phyloP scores from a whole-genome alignment of 2,113 vertebrate genomes.

The Peromyscus leucopus region DNA sequence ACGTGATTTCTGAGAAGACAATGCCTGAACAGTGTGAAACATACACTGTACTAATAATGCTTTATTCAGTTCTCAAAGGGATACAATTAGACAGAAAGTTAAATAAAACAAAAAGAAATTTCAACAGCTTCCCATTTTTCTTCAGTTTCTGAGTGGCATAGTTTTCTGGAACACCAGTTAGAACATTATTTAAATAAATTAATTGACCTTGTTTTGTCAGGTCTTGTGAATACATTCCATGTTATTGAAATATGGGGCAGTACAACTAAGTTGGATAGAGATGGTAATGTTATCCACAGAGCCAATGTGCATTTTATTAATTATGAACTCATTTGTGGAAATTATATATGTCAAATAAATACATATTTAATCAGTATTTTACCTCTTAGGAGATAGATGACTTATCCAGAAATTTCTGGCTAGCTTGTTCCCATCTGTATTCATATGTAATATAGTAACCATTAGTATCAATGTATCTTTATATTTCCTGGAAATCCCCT shows the following conservation, averaged over 20 bases:
- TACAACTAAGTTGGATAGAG: neutral
- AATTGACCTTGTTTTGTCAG: conserved; percentile 43
- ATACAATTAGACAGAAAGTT: neutral
- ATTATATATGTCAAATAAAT: conserved; percentile 34
- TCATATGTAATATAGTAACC: conserved; percentile 2
- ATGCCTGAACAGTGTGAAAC: neutral
- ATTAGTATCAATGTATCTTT: conserved; percentile 5
- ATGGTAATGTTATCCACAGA: conserved; percentile 20
- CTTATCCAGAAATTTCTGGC: conserved; percentile 53
- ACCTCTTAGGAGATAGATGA: neutral
- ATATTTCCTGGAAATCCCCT: conserved; percentile 35
- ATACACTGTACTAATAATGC: neutral
- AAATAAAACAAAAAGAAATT: neutral
- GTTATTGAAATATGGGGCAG: conserved; percentile 19
- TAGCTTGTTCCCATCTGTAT: conserved; percentile 37
- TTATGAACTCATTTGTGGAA: neutral
- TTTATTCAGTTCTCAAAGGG: conserved; percentile 5
- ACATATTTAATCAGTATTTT: conserved; percentile 36
- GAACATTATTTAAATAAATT: conserved; percentile 16
- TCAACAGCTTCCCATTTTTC: conserved; percentile 6
- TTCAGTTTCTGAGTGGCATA: neutral
- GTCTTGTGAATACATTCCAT: neutral
- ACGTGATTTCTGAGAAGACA: neutral
- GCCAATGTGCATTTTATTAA: conserved; percentile 10
- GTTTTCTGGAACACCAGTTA: conserved; percentile 28